Percentiles rank a stretch among this genome's conserved stretches.
These are phyloP conservation scores for Gopherus evgoodei DNA, from an alignment of 2,113 vertebrate genomes.

Conservation along the genomic window DNA sequence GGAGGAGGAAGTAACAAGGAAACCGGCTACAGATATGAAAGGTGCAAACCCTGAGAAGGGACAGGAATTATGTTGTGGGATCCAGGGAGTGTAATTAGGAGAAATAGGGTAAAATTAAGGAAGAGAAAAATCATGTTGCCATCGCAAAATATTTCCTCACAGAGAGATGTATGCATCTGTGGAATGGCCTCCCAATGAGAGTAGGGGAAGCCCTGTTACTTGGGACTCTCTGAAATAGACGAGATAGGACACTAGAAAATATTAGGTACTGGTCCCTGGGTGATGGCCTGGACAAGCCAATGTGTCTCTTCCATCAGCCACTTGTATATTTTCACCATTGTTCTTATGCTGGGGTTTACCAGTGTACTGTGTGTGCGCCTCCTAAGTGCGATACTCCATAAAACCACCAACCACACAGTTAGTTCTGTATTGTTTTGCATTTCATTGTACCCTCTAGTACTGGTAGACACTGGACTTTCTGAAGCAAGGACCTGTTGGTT, in stretches of 20 bases:
- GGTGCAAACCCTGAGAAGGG: neutral
- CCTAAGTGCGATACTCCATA: neutral
- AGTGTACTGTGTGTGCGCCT: neutral
- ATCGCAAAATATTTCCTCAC: neutral
- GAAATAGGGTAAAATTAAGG: neutral
- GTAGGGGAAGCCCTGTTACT: neutral
- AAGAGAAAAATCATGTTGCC: neutral
- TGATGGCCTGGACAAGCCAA: no score
- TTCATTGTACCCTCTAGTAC: neutral
- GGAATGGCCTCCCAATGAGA: neutral
- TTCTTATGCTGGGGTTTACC: neutral
- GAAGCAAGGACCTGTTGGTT: neutral
- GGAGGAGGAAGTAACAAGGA: neutral
- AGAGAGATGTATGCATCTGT: neutral
- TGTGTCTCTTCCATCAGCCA: neutral
- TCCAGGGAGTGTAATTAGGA: neutral
- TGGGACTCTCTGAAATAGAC: neutral
- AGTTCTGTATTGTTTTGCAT: neutral
- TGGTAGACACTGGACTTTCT: neutral
- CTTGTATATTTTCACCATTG: neutral
- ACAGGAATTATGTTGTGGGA: neutral
- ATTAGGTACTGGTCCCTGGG: neutral
- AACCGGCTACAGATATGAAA: neutral
- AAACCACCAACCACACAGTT: neutral
- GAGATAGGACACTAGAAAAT: neutral